These are phyloP conservation scores for Tinamus guttatus DNA, from an alignment of 2,113 vertebrate genomes.

Conservation along the genomic window DNA sequence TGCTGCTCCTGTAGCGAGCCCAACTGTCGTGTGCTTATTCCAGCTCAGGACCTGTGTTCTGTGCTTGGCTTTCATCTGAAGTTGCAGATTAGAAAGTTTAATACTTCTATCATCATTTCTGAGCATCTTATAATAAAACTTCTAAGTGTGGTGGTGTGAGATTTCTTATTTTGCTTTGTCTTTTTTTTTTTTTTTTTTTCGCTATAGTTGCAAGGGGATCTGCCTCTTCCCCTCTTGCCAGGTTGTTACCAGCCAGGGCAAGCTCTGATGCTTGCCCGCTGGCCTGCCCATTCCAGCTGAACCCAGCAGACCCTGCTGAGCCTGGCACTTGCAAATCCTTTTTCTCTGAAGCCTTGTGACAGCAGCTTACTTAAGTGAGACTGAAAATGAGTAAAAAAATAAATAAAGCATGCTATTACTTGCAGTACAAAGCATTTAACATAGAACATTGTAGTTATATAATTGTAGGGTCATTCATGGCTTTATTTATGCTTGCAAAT, in stretches of 20 bases:
- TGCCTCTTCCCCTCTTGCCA: neutral
- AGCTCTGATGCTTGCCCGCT: neutral
- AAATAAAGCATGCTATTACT: neutral
- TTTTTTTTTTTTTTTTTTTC: neutral
- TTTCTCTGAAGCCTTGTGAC: neutral
- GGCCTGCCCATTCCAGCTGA: neutral
- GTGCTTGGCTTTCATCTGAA: neutral
- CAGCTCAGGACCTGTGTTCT: neutral
- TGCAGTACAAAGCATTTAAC: neutral
- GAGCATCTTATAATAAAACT: neutral
- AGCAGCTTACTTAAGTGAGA: neutral
- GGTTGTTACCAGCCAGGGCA: neutral
- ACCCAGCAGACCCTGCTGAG: neutral
- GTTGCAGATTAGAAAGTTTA: neutral
- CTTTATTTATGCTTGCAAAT: neutral
- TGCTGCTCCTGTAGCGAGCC: rapidly evolving
- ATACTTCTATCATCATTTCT: neutral
- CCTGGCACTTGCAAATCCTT: neutral
- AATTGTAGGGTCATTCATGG: neutral
- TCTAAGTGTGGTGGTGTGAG: neutral
- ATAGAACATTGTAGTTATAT: neutral
- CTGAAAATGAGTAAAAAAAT: neutral
- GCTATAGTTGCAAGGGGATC: neutral
- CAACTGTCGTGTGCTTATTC: neutral
- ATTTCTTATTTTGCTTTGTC: too few relatives aligned